Evolutionary conservation across 2,888 invertebrate species (phyloP).

Genomic region (Listrodromus nycthemerus): DNA sequence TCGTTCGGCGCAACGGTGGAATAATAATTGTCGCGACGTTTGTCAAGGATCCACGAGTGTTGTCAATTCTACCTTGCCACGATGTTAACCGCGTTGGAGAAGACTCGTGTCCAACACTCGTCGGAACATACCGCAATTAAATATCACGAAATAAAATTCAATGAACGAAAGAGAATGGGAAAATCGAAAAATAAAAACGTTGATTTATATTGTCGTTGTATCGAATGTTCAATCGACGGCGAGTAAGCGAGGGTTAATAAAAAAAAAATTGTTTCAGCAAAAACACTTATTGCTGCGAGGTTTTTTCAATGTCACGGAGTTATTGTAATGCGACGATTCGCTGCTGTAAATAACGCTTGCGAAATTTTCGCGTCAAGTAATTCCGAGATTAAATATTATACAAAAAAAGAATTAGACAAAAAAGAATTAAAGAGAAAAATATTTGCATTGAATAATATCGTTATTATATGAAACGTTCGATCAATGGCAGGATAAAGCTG

Average conservation of each 20-base stretch:
- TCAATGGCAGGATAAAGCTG: not conserved
- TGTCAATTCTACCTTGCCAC: conserved; percentile 39
- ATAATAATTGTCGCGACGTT: conserved; percentile 37
- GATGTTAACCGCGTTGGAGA: too few species aligned
- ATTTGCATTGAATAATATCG: not conserved
- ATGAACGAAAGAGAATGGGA: conserved; percentile 16
- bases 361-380: not conserved
- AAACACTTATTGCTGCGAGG: too few species aligned
- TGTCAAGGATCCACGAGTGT: conserved; percentile 29
- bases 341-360: not conserved
- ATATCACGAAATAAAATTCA: not conserved
- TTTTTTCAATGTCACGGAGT: too few species aligned
- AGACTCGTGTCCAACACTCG: too few species aligned
- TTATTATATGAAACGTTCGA: not conserved
- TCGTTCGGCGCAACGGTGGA: conserved; percentile 6
- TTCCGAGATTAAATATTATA: not conserved
- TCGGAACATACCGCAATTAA: not conserved
- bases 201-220: not conserved
- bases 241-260: too few species aligned
- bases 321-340: too few species aligned
- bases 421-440: conserved; percentile 6
- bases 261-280: too few species aligned
- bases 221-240: not conserved
- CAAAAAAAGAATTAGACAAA: too few species aligned
- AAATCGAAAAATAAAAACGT: not conserved